A percentile compares a stretch with the other conserved stretches of the same genome.
These are phyloP conservation scores for Pica pica DNA, from an alignment of 2,113 vertebrate species.

Conservation along the genomic window DNA sequence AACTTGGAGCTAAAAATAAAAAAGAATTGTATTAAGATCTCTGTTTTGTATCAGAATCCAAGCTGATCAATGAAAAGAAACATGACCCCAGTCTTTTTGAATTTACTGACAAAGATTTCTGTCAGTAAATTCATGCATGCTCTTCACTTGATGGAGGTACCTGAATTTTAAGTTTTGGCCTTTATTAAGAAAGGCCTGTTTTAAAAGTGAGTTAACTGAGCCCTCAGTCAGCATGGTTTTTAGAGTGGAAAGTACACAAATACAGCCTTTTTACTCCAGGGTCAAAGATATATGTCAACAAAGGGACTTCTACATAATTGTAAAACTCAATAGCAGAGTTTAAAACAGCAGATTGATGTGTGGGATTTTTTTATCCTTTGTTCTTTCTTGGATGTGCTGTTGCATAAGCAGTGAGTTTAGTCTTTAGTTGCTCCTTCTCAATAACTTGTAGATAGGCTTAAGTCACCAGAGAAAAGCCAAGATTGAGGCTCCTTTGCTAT, in stretches of 20 bases:
- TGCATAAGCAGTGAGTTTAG: not conserved
- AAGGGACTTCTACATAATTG: not conserved
- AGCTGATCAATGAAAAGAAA: not conserved
- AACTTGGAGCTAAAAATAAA: not conserved
- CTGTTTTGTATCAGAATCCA: not conserved
- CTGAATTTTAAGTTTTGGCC: not conserved
- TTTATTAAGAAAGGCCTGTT: not conserved
- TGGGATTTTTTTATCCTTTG: not conserved
- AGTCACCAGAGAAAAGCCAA: not conserved
- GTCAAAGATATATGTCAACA: not conserved
- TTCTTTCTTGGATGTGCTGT: not conserved
- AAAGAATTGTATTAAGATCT: not conserved
- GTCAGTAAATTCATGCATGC: not conserved
- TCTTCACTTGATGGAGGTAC: not conserved
- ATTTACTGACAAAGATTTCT: not conserved
- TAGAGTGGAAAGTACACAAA: not conserved
- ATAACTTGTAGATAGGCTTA: not conserved
- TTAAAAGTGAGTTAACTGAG: not conserved
- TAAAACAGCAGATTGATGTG: not conserved
- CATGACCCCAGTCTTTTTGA: not conserved
- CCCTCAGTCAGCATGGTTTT: not conserved
- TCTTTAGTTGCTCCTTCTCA: not conserved
- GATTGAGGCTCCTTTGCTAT: not conserved
- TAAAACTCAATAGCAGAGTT: not conserved
- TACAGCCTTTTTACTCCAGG: not conserved